These are phyloP conservation scores for Eupeodes latifasciatus DNA, from an alignment of 2,888 invertebrate genomes.

Conservation along the genomic window DNA sequence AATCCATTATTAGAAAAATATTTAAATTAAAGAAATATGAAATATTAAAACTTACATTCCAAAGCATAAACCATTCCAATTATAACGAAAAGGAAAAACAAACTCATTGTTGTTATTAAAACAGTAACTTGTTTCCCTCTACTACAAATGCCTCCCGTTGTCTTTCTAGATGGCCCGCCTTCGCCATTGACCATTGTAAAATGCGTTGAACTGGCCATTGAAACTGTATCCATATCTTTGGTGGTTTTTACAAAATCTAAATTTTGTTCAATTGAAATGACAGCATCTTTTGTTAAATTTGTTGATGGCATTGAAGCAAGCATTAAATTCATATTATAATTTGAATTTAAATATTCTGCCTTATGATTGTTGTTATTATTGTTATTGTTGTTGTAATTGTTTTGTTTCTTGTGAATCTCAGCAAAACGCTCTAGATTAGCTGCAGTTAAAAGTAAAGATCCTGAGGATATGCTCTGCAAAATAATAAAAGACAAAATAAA, in stretches of 20 bases:
- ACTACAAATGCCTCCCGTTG: constrained; percentile 90
- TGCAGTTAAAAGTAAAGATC: constrained; percentile 91
- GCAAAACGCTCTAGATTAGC: constrained; percentile 88
- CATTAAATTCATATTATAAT: constrained; percentile 80
- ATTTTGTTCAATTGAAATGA: constrained; percentile 83
- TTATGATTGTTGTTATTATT: constrained; percentile 10
- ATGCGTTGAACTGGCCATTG: constrained; percentile 93
- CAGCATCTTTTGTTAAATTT: constrained; percentile 78
- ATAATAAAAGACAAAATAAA: constrained; percentile 17
- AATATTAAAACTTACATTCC: constrained; percentile 89
- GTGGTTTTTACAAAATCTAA: constrained; percentile 83
- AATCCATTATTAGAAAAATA: background rate
- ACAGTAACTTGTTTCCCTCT: constrained; percentile 92
- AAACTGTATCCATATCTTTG: constrained; percentile 88
- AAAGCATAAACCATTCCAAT: constrained; percentile 92
- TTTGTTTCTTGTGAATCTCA: constrained; percentile 85
- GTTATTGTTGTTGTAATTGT: constrained; percentile 74
- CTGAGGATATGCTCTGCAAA: constrained; percentile 91
- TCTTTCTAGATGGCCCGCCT: constrained; percentile 86
- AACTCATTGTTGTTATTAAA: constrained; percentile 92
- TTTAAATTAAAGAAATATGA: background rate
- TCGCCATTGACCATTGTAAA: constrained; percentile 94
- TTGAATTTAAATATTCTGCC: constrained; percentile 57
- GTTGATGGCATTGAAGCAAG: constrained; percentile 66
- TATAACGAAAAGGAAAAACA: constrained; percentile 91